Evolutionary conservation across 2,888 invertebrate genomes (phyloP).

Genomic region (Bhutanitis thaidina): DNA sequence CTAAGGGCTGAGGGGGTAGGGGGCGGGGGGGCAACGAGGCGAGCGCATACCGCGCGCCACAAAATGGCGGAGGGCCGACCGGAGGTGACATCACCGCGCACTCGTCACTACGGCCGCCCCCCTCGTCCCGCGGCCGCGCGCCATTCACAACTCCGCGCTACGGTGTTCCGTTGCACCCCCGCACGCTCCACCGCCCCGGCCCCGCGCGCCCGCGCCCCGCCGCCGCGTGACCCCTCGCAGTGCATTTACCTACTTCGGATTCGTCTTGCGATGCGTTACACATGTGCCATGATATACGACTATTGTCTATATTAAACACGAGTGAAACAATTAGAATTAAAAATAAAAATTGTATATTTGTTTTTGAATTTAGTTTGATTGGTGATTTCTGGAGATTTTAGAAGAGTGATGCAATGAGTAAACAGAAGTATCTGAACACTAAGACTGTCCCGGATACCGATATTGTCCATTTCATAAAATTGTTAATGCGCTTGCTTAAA

Average conservation of each 20-base stretch:
- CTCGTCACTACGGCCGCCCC: slow-evolving; percentile 37
- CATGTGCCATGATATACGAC: neutral
- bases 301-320: neutral
- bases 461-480: too few relatives aligned
- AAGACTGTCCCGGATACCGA: too few relatives aligned
- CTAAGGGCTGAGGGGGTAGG: neutral
- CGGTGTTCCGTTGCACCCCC: slow-evolving; percentile 44
- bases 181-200: slow-evolving; percentile 27
- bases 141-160: slow-evolving; percentile 51
- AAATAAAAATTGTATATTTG: too few relatives aligned
- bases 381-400: too few relatives aligned
- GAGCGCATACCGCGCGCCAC: slow-evolving; percentile 28
- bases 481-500: too few relatives aligned
- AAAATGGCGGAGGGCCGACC: slow-evolving; percentile 37
- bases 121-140: slow-evolving; percentile 28
- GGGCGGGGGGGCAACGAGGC: neutral
- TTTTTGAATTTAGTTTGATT: too few relatives aligned
- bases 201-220: too few relatives aligned
- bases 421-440: too few relatives aligned
- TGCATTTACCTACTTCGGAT: slow-evolving; percentile 34
- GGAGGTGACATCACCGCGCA: slow-evolving; percentile 60
- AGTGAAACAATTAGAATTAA: neutral
- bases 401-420: too few relatives aligned
- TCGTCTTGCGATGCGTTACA: slow-evolving; percentile 14
- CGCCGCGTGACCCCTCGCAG: slow-evolving; percentile 40